phyloP scores from a whole-genome alignment of 64 coral and sea anemone species.

The Orbicella faveolata region DNA sequence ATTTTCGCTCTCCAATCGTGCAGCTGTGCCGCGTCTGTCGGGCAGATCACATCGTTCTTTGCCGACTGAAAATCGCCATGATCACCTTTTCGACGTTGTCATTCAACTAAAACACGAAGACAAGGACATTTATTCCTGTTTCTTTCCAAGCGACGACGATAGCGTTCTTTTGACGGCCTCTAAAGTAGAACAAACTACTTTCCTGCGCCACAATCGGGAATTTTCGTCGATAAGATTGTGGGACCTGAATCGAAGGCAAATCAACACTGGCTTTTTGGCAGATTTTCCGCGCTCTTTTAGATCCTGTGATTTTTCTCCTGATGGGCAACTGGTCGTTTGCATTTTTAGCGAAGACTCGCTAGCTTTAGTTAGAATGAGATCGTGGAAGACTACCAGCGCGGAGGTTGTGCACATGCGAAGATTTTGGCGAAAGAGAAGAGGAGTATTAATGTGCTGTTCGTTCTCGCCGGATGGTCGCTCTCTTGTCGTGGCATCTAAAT shows the following conservation, averaged over 20 bases:
- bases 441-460: conserved; percentile 79
- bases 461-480: conserved; percentile 88
- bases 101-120: conserved; percentile 96
- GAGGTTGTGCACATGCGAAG: conserved; percentile 94
- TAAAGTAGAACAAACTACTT: conserved; percentile 96
- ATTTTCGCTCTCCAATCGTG: conserved; percentile 28
- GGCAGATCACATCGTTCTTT: conserved; percentile 79
- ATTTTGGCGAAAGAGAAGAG: conserved; percentile 86
- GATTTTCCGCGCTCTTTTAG: conserved; percentile 88
- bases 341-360: conserved; percentile 90
- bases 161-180: conserved; percentile 82
- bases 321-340: conserved; percentile 86
- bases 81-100: conserved; percentile 79
- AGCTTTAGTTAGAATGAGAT: conserved; percentile 89
- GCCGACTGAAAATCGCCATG: conserved; percentile 49
- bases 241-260: conserved; percentile 89
- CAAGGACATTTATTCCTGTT: conserved; percentile 94
- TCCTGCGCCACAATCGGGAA: conserved; percentile 83
- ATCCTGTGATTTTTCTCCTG: conserved; percentile 91
- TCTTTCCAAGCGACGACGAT: conserved; percentile 92
- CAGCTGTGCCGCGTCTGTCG: conserved; percentile 80
- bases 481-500: conserved; percentile 79
- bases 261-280: conserved; percentile 89
- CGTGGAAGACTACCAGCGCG: conserved; percentile 91
- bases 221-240: conserved; percentile 94